These are phyloP conservation scores for Gasterosteus aculeatus DNA, from an alignment of 2,113 vertebrate species.

Conservation along the genomic window DNA sequence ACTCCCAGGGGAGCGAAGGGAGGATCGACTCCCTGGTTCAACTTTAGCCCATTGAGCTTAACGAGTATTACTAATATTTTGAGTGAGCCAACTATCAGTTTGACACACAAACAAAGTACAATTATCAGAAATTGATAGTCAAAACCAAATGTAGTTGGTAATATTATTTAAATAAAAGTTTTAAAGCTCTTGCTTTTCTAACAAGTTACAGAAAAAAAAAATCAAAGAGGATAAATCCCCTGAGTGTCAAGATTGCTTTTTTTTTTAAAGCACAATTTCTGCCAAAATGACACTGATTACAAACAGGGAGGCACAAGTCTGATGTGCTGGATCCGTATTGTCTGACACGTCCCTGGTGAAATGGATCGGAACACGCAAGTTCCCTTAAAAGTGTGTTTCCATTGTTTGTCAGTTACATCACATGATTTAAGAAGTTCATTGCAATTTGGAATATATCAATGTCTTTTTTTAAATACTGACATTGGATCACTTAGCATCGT, in stretches of 20 bases:
- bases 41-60: neutral
- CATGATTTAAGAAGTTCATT: neutral
- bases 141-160: neutral
- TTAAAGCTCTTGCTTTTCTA: neutral
- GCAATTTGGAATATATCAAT: neutral
- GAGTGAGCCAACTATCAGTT: neutral
- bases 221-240: neutral
- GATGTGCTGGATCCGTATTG: neutral
- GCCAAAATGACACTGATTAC: neutral
- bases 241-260: neutral
- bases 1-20: neutral
- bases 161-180: neutral
- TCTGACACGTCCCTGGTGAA: neutral
- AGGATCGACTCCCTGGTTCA: neutral
- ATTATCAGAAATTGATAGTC: neutral
- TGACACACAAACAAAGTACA: neutral
- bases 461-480: too few species aligned
- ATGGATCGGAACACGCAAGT: neutral
- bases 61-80: neutral
- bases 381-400: too few species aligned
- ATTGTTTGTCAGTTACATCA: too few species aligned
- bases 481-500: too few species aligned
- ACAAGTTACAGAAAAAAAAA: neutral
- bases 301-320: neutral
- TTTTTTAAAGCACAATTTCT: neutral